Evolutionary conservation across 1,140 invertebrate genomes (phyloP).

Genomic region (Scaptomyza montana): DNA sequence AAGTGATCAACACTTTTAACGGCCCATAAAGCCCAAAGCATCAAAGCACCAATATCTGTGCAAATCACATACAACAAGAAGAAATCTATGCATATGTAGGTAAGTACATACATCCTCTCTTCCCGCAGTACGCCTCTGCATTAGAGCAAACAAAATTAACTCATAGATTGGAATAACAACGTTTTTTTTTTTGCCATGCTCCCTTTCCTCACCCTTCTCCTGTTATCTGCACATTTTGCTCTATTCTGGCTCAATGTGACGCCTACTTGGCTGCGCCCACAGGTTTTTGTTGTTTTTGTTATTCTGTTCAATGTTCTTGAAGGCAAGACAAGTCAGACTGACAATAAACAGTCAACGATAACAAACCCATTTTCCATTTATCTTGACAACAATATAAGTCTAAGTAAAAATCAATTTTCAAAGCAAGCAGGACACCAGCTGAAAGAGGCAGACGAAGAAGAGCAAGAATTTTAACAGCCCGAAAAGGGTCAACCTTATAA

Average conservation of each 20-base stretch:
- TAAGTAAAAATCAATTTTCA: constrained; percentile 75
- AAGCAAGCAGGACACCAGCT: constrained; percentile 69
- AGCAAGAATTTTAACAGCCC: constrained; percentile 34
- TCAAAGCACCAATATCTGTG: neutral
- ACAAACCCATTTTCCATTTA: constrained; percentile 53
- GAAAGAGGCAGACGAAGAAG: neutral
- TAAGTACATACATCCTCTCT: constrained; percentile 7
- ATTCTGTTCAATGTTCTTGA: constrained; percentile 22
- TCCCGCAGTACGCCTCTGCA: constrained; percentile 46
- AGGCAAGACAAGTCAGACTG: neutral
- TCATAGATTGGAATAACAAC: constrained; percentile 49
- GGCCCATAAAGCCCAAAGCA: constrained; percentile 5
- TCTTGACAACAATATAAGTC: constrained; percentile 65
- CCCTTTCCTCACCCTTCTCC: constrained; percentile 4
- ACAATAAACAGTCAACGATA: constrained; percentile 38
- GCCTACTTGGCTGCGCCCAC: constrained; percentile 73
- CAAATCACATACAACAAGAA: neutral
- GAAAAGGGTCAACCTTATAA: constrained; percentile 52
- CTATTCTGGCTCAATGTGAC: constrained; percentile 60
- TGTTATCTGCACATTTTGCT: constrained; percentile 62
- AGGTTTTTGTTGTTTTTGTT: constrained; percentile 52
- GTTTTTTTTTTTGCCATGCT: constrained; percentile 3
- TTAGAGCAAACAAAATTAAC: constrained; percentile 62
- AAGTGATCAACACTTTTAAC: neutral
- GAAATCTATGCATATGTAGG: constrained; percentile 8